Evolutionary conservation across 2,888 invertebrate species (phyloP).

Genomic region (Drosophila eohydei): DNA sequence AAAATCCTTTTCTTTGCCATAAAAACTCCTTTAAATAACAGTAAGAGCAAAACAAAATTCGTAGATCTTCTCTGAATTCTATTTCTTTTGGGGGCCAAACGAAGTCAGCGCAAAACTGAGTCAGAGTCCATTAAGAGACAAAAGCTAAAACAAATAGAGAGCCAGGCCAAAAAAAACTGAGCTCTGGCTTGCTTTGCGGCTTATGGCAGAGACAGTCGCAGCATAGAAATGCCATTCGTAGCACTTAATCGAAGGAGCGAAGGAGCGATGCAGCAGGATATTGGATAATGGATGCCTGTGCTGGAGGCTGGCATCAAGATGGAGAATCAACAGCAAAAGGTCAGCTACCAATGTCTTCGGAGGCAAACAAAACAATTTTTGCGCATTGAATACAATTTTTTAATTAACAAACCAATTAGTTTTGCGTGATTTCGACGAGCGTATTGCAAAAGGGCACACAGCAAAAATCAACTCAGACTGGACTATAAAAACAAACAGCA

Average conservation of each 20-base stretch:
- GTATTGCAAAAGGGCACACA: constrained; percentile 20
- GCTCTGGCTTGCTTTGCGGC: constrained; percentile 22
- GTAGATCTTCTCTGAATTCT: background rate
- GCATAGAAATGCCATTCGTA: constrained; percentile 2
- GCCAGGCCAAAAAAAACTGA: background rate
- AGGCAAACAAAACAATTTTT: constrained; percentile 35
- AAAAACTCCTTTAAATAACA: background rate
- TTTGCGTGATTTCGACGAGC: constrained; percentile 60
- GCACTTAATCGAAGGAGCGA: background rate
- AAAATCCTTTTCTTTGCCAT: background rate
- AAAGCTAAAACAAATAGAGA: background rate
- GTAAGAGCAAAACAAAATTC: background rate
- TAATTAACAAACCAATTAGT: constrained; percentile 81
- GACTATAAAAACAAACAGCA: constrained; percentile 62
- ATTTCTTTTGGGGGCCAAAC: background rate
- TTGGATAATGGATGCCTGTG: constrained; percentile 4
- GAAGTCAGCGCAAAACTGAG: constrained; percentile 11
- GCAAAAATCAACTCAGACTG: constrained; percentile 49
- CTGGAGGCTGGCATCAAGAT: background rate
- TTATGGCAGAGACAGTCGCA: background rate
- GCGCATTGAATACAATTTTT: constrained; percentile 56
- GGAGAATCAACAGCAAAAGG: constrained; percentile 26
- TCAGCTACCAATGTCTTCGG: background rate
- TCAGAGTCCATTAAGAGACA: background rate
- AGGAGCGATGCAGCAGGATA: background rate